Evolutionary conservation across 2,797 vertebrate species (phyloP), one percentile per base, ranked within the genome.

Genomic region (Hephaestus fuliginosus): DNA sequence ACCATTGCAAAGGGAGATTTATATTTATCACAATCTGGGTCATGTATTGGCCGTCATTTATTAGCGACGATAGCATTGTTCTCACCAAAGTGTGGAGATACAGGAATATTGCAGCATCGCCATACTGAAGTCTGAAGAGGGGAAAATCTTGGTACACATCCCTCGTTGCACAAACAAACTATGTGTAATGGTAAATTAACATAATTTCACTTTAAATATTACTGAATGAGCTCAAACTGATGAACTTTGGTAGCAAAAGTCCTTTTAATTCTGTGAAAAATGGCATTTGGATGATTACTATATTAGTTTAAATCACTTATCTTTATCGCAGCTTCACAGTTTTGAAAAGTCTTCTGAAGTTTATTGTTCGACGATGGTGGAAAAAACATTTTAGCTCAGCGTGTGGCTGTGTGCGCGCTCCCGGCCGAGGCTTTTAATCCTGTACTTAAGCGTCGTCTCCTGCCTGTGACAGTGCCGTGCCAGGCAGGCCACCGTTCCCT

Each of bases 381-480:
- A 20, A 25, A 56, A 33, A 5, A 1, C 7, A 36, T 55, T 49
- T 17, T 39, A 66, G 8, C 55, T 58, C 73, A 46, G 30, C 51
- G 0, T 41, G 64, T 22, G 57, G 15, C 2, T 30, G 51, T 66
- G 49, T 63, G 65, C 66, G 65, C 66, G 49, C 57, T 39, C 30
- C 13, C 5, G 4, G 39, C 48, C 15, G 63, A 51, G 72, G 74
- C 68, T 55, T 79, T 89, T 70, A 53, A 72, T 78, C 62, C 62
- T 14, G 60, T 60, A 25, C 67, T 79, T 44, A 46, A 44, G 61
- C 58, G 18, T 15, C n/a, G 73, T 67, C 78, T 81, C 64, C 65
- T 30, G 79, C 51, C 66, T 70, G 62, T 49, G 67, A 66, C 53
- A 9, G 22, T 20, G 7, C 30, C 22, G 43, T 66, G 65, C 74